These are phyloP conservation scores for Oscheius sp. DNA, from an alignment of 2,888 invertebrate species.

Conservation along the genomic window DNA sequence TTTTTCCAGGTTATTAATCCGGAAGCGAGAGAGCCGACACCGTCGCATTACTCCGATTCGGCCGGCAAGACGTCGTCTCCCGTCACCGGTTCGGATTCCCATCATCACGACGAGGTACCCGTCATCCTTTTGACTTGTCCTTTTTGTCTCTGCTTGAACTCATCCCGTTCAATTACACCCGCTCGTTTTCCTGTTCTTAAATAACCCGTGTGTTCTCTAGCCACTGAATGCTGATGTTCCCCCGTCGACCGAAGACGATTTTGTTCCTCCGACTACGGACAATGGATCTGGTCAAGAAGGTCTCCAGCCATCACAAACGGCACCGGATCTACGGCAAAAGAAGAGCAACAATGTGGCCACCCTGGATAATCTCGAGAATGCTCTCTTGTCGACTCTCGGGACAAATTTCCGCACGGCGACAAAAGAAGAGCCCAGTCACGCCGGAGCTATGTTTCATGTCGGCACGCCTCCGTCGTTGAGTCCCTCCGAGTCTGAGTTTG, in stretches of 20 bases:
- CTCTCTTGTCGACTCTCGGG: constrained; percentile 58
- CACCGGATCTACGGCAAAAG: constrained; percentile 38
- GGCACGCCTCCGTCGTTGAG: constrained; percentile 54
- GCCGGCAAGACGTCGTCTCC: constrained; percentile 15
- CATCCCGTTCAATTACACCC: neutral
- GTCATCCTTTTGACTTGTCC: neutral
- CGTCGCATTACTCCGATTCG: constrained; percentile 24
- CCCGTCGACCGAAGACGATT: constrained; percentile 27
- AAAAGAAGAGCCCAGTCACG: neutral
- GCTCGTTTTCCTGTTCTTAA: constrained; percentile 6
- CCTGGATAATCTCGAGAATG: constrained; percentile 57
- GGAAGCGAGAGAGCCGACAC: constrained; percentile 59
- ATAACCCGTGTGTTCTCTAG: constrained; percentile 34
- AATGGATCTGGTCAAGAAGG: constrained; percentile 32
- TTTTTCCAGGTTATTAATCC: constrained; percentile 62
- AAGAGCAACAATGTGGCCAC: constrained; percentile 45
- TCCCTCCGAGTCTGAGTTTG: constrained; percentile 56
- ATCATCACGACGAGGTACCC: constrained; percentile 12
- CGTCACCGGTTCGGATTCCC: constrained; percentile 10
- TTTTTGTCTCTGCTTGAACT: neutral
- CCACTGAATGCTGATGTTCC: constrained; percentile 18
- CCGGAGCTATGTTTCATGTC: constrained; percentile 45
- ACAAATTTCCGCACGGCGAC: constrained; percentile 42
- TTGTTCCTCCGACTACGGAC: constrained; percentile 19
- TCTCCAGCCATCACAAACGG: constrained; percentile 42